Evolutionary conservation across 2,888 invertebrate species (phyloP).

Genomic region (Globia sparganii): DNA sequence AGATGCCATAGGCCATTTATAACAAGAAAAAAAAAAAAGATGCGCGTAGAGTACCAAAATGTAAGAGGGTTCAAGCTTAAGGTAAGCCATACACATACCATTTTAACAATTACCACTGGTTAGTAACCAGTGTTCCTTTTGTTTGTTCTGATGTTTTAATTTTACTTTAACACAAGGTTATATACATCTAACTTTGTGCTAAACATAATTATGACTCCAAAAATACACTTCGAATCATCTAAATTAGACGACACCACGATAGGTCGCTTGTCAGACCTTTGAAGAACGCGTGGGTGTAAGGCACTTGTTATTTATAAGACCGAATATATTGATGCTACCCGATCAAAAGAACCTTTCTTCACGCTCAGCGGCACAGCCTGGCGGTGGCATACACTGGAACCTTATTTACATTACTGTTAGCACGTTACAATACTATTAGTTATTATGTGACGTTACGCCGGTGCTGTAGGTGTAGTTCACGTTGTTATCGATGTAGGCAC

Average conservation of each 20-base stretch:
- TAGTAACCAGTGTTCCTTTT: not conserved
- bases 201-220: not conserved
- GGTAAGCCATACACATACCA: too few relatives aligned
- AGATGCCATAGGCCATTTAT: too few relatives aligned
- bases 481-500: slow-evolving; percentile 2
- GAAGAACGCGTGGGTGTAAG: slow-evolving; percentile 20
- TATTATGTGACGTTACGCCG: not conserved
- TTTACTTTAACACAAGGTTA: not conserved
- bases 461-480: slow-evolving; percentile 4
- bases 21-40: too few relatives aligned
- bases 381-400: not conserved
- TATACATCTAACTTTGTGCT: not conserved
- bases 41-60: too few relatives aligned
- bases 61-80: too few relatives aligned
- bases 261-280: slow-evolving; percentile 26
- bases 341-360: slow-evolving; percentile 10
- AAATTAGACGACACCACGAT: slow-evolving; percentile 2
- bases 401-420: slow-evolving; percentile 31
- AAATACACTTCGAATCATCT: not conserved
- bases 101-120: not conserved
- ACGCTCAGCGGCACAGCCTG: slow-evolving; percentile 21
- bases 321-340: slow-evolving; percentile 20
- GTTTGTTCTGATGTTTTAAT: slow-evolving; percentile 14
- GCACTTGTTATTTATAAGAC: slow-evolving; percentile 20
- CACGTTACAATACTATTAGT: too few relatives aligned